A percentile compares a stretch with the other conserved stretches of the same genome.
Conservation (phyloP, 2,113 vertebrate genomes). For the Microtus ochrogaster region DNA sequence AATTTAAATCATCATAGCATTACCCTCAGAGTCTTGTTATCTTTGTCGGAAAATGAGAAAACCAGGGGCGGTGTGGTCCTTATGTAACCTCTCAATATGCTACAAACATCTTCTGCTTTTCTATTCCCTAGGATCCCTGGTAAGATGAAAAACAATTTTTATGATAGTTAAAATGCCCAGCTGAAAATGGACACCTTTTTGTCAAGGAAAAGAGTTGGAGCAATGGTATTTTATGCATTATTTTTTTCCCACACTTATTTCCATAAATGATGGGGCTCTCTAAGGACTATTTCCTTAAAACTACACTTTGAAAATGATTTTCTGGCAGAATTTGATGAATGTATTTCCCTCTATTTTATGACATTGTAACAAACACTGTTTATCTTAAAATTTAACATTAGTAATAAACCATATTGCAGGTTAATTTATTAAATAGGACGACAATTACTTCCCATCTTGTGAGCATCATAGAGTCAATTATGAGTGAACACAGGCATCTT, state of each 20-base stretch:
- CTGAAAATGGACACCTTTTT: not conserved
- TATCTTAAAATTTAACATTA: not conserved
- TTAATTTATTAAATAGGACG: not conserved
- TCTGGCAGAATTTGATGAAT: not conserved
- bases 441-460: not conserved
- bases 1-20: not conserved
- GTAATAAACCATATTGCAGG: not conserved
- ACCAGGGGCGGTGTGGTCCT: not conserved
- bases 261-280: not conserved
- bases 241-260: not conserved
- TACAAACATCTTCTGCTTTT: not conserved
- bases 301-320: not conserved
- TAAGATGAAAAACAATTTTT: not conserved
- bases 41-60: conserved; percentile 1
- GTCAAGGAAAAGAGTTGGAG: not conserved
- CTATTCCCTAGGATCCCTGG: not conserved
- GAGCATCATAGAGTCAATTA: not conserved
- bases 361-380: not conserved
- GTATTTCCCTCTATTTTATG: not conserved
- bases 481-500: not conserved
- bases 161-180: not conserved
- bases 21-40: not conserved
- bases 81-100: not conserved
- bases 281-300: not conserved
- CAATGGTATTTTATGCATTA: not conserved